phyloP scores from a whole-genome alignment of 2,888 invertebrate species.

The Drosophila bunnanda region DNA sequence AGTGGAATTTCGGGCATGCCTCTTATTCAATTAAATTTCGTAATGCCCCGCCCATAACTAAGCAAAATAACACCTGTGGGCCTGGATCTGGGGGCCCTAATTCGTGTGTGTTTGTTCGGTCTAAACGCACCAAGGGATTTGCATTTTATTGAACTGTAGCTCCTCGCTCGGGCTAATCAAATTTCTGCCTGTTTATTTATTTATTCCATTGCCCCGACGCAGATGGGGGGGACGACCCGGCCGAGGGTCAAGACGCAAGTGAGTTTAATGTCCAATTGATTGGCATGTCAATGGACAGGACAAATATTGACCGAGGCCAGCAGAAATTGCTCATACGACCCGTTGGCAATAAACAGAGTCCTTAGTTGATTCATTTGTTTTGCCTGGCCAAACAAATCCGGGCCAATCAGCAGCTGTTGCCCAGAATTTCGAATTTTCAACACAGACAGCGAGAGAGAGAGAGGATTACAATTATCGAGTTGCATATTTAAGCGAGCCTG shows the following conservation, averaged over 20 bases:
- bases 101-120: constrained; percentile 2
- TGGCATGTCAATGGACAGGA: constrained; percentile 53
- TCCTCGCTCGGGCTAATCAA: constrained; percentile 64
- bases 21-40: constrained; percentile 10
- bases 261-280: constrained; percentile 65
- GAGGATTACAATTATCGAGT: constrained; percentile 33
- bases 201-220: constrained; percentile 45
- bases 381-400: constrained; percentile 32
- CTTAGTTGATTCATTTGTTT: constrained; percentile 43
- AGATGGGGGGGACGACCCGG: not conserved
- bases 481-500: constrained; percentile 28
- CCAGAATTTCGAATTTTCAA: not conserved
- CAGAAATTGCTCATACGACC: constrained; percentile 33
- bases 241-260: constrained; percentile 15
- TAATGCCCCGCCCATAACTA: constrained; percentile 1
- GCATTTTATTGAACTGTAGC: constrained; percentile 21
- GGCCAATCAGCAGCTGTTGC: constrained; percentile 33
- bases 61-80: constrained; percentile 10
- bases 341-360: constrained; percentile 43
- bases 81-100: not conserved
- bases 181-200: constrained; percentile 67
- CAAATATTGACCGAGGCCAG: constrained; percentile 39
- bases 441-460: not conserved
- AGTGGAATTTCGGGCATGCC: not conserved
- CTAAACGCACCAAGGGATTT: constrained; percentile 25